phyloP scores from a whole-genome alignment of 2,797 vertebrate genomes.

The Huso huso region DNA sequence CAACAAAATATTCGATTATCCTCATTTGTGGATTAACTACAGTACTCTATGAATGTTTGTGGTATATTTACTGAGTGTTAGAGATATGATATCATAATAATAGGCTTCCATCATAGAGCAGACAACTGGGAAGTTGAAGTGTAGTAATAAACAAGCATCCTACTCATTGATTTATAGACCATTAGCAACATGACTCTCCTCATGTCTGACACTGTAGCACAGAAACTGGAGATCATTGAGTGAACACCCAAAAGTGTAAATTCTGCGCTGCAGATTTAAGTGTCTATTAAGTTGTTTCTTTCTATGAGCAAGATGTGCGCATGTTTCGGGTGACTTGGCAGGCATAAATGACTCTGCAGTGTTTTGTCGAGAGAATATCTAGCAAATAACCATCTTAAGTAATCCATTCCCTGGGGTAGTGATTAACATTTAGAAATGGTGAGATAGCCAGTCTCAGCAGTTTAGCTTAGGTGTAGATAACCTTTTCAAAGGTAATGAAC shows the following conservation, averaged over 20 bases:
- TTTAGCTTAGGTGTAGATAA: constrained; percentile 10
- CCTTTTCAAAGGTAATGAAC: constrained; percentile 10
- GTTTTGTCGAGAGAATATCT: background rate
- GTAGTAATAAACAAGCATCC: constrained; percentile 42
- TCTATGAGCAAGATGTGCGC: too few relatives aligned
- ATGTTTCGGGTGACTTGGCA: too few relatives aligned
- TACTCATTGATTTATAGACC: constrained; percentile 59
- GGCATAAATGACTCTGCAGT: background rate
- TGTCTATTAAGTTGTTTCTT: too few relatives aligned
- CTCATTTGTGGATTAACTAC: too few relatives aligned
- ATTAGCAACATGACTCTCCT: constrained; percentile 44
- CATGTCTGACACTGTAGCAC: too few relatives aligned
- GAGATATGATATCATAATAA: too few relatives aligned
- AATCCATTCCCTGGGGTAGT: constrained; percentile 45
- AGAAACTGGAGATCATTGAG: too few relatives aligned
- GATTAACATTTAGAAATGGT: constrained; percentile 72
- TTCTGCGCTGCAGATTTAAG: too few relatives aligned
- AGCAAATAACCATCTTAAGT: constrained; percentile 24
- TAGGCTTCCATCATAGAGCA: constrained; percentile 44
- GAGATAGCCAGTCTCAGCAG: constrained; percentile 41
- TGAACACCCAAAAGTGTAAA: too few relatives aligned
- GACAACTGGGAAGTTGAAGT: constrained; percentile 55
- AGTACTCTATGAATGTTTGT: too few relatives aligned
- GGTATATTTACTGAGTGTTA: too few relatives aligned
- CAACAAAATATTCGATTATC: too few relatives aligned